A percentile compares a stretch with the other conserved stretches of the same genome.
Evolutionary conservation across 2,888 invertebrate genomes (phyloP).

Genomic region (Gisinianus flammeolus): DNA sequence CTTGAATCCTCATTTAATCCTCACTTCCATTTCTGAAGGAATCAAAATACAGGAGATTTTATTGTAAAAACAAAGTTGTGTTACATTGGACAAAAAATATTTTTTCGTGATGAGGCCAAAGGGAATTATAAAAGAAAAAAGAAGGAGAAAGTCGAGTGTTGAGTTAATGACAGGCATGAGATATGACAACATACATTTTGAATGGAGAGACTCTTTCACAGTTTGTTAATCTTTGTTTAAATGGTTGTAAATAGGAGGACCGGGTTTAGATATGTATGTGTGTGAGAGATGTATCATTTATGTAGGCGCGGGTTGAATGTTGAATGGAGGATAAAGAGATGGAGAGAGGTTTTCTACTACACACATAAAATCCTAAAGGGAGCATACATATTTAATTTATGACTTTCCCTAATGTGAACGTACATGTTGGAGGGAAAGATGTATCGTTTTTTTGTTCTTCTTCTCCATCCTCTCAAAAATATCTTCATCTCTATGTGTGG

Average conservation of each 20-base stretch:
- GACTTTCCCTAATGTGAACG: not conserved
- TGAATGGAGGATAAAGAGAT: not conserved
- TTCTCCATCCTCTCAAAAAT: not conserved
- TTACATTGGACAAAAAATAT: no score
- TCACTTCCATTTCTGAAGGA: no score
- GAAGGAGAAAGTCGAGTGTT: not conserved
- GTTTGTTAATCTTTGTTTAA: constrained; percentile 27
- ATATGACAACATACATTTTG: no score
- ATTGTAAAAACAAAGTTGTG: no score
- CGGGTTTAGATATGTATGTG: constrained; percentile 2
- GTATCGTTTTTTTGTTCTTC: not conserved
- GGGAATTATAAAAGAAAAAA: not conserved
- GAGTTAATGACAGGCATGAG: no score
- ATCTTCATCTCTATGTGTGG: not conserved
- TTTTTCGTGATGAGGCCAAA: not conserved
- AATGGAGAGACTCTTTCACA: not conserved
- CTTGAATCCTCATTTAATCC: no score
- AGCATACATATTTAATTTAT: constrained; percentile 35
- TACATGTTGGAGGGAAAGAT: not conserved
- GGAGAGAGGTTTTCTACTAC: constrained; percentile 1
- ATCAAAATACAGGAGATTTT: no score
- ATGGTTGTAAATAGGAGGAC: constrained; percentile 9
- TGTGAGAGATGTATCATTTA: not conserved
- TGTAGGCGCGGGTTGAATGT: not conserved
- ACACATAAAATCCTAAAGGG: not conserved